Conservation (phyloP, 2,888 invertebrate species). For the Perizoma flavofasciatum region DNA sequence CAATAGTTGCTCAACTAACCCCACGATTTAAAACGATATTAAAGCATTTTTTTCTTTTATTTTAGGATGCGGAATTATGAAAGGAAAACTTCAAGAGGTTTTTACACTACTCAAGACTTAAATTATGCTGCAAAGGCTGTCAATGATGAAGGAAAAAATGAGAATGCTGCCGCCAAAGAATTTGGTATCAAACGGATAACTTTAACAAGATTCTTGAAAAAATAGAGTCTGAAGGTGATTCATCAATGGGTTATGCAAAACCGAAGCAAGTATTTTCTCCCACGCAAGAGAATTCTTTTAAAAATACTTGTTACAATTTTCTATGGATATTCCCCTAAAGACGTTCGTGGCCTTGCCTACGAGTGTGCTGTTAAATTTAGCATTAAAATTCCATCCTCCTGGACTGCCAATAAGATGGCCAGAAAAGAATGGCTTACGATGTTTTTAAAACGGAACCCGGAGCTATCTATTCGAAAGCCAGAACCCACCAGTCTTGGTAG, state of each 20-base stretch:
- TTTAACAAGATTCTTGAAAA: constrained; percentile 39
- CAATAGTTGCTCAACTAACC: neutral
- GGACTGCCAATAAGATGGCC: constrained; percentile 28
- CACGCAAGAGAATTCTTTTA: constrained; percentile 22
- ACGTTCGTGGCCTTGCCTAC: constrained; percentile 38
- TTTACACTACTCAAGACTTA: constrained; percentile 12
- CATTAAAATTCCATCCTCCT: constrained; percentile 26
- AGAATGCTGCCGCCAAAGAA: constrained; percentile 34
- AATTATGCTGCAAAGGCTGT: constrained; percentile 16
- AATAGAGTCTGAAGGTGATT: constrained; percentile 30
- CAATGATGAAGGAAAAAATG: constrained; percentile 3
- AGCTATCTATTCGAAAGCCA: constrained; percentile 38
- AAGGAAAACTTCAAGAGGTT: constrained; percentile 7
- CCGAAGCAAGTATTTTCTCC: constrained; percentile 37
- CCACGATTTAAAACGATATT: neutral
- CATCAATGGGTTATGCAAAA: constrained; percentile 38
- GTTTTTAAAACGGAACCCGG: constrained; percentile 40
- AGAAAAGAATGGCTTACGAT: constrained; percentile 32
- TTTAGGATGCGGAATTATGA: neutral
- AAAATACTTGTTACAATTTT: constrained; percentile 38
- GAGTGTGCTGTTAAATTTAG: constrained; percentile 36
- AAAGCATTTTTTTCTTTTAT: too few species aligned
- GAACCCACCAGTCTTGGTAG: constrained; percentile 44
- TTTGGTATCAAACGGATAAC: constrained; percentile 41
- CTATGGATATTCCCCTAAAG: constrained; percentile 38